Evolutionary conservation across 2,797 vertebrate genomes (phyloP), one percentile per base, ranked within the genome.

Genomic region (Taeniopygia guttata): DNA sequence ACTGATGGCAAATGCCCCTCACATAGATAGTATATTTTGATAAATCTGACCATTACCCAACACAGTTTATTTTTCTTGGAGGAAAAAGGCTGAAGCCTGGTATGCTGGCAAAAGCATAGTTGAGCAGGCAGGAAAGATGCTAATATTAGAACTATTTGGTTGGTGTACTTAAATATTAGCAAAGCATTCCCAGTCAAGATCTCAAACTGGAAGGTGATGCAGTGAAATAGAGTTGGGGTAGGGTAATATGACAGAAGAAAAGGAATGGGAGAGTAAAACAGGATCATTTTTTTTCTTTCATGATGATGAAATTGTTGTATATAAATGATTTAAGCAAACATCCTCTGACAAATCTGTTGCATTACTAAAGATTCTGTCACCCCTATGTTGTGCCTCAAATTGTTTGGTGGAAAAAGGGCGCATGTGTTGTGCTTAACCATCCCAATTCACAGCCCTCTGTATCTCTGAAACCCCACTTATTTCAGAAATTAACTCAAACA

Each of bases 111-210:
- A 79, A 90, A 88, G 13, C 60, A 60, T 14, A 84, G 45, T 68
- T 90, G 48, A 83, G 54, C 25, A 49, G 49, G 73, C 55, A 89
- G 48, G 42, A 83, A 87, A 83, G 49, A 73, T 40, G 34, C 78
- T 91, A 89, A 79, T 79, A 89, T 73, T 94, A 89, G 60, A 30
- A 74, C 26, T 75, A 26, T 52, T 95, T 82, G 67, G 69, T 75
- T 3, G 3, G 34, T 84, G 26, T 75, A 34, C 70, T 72, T 74
- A 0, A 48, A 27, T 40, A 77, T 69, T 49, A 63, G 59, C 72
- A 76, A 92, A 90, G 29, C 16, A 48, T 77, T 90, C 48, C 56
- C 86, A 92, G 43, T 22, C 42, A 42, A 62, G 52, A 69, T 36
- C 49, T 91, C 48, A 56, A 42, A 62, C 26, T 55, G 42, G 25